Evolutionary conservation across 2,113 vertebrate species (phyloP).

Genomic region (Meles meles): DNA sequence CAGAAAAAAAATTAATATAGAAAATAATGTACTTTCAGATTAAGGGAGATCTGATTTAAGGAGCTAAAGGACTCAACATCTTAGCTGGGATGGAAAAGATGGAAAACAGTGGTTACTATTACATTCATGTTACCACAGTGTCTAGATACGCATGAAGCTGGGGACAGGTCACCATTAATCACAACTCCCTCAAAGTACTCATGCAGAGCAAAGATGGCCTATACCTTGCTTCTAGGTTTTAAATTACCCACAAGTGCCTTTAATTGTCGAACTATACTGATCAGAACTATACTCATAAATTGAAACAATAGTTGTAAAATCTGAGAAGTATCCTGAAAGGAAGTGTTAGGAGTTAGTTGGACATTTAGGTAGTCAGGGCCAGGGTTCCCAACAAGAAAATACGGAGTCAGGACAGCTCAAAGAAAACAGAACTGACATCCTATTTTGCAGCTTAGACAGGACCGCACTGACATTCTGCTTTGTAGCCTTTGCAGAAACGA

Average conservation of each 20-base stretch:
- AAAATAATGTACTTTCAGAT: not conserved
- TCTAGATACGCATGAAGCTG: too few relatives aligned
- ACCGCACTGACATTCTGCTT: too few relatives aligned
- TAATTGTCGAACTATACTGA: not conserved
- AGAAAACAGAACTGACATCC: not conserved
- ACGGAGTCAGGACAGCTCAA: not conserved
- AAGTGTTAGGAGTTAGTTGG: not conserved
- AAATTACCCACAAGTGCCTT: not conserved
- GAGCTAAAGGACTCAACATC: not conserved
- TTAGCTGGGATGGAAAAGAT: not conserved
- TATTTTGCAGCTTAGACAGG: not conserved
- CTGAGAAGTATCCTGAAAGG: not conserved
- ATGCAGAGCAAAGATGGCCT: not conserved
- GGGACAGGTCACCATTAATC: not conserved
- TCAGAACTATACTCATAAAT: not conserved
- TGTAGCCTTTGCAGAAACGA: too few relatives aligned
- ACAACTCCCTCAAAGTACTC: not conserved
- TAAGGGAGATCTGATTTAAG: not conserved
- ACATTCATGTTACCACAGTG: too few relatives aligned
- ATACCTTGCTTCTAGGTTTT: not conserved
- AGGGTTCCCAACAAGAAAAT: not conserved
- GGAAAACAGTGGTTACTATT: not conserved
- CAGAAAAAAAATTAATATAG: not conserved
- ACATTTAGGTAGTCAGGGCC: not conserved
- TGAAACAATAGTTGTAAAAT: constrained; percentile 27